A percentile compares a stretch with the other conserved stretches of the same genome.
phyloP scores from a whole-genome alignment of 2,797 vertebrate species.

The Manis crassicaudata region DNA sequence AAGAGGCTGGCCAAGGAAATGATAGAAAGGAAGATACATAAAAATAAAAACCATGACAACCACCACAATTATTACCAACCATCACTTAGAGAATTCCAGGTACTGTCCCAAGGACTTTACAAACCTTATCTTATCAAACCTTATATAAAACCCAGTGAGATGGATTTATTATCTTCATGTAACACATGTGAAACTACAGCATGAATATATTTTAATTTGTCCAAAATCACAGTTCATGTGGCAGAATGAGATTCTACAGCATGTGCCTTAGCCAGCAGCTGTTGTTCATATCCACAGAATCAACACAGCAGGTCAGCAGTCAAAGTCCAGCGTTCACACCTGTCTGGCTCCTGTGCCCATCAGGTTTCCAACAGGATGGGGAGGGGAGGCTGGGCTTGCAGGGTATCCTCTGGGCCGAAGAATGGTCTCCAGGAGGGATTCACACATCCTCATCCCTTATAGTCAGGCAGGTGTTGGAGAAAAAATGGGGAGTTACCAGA shows the following conservation, averaged over 20 bases:
- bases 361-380: not conserved
- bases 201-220: not conserved
- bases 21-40: not conserved
- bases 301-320: not conserved
- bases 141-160: not conserved
- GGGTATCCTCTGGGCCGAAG: not conserved
- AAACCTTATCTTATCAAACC: not conserved
- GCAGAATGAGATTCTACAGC: not conserved
- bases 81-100: not conserved
- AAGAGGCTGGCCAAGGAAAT: not conserved
- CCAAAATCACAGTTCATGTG: not conserved
- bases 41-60: slow-evolving; percentile 16
- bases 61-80: not conserved
- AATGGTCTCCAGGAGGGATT: not conserved
- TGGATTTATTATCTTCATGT: not conserved
- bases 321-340: rapidly evolving
- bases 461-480: not conserved
- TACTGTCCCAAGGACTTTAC: not conserved
- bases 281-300: not conserved
- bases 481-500: not conserved
- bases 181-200: not conserved
- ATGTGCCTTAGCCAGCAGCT: not conserved
- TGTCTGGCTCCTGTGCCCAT: not conserved
- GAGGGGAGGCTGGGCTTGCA: rapidly evolving
- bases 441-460: not conserved